Percentiles rank a stretch among this genome's conserved stretches.
phyloP scores from a whole-genome alignment of 2,888 invertebrate species.

The Lypha dubia region DNA sequence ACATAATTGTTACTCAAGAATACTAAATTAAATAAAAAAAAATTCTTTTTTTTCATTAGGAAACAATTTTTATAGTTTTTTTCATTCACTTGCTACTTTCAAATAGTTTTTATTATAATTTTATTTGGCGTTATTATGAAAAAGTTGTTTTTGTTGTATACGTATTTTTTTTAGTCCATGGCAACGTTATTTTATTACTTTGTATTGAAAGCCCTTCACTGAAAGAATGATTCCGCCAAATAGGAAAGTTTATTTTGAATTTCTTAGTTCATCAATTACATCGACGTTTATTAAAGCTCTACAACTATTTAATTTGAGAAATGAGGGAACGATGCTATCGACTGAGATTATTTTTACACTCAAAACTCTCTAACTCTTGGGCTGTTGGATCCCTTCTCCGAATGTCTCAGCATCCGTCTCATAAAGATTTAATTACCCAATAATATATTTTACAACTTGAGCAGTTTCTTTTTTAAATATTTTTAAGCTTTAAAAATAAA shows the following conservation, averaged over 20 bases:
- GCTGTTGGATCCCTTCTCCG: too few relatives aligned
- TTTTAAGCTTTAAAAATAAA: too few relatives aligned
- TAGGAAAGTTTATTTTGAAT: background rate
- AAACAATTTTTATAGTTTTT: background rate
- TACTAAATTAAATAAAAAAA: slow-evolving; percentile 23
- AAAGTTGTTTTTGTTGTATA: too few relatives aligned
- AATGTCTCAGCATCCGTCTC: too few relatives aligned
- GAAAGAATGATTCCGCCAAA: background rate
- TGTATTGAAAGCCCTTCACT: background rate
- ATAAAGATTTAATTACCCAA: too few relatives aligned
- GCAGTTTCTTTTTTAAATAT: too few relatives aligned
- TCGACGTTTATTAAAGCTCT: too few relatives aligned
- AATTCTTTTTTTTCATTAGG: background rate
- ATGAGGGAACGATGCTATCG: too few relatives aligned
- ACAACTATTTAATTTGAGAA: too few relatives aligned
- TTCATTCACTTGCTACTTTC: background rate
- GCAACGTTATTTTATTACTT: background rate
- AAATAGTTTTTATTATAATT: slow-evolving; percentile 5
- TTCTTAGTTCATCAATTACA: background rate
- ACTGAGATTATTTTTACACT: too few relatives aligned
- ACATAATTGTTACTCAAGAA: slow-evolving; percentile 23
- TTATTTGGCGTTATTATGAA: background rate
- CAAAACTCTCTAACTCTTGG: too few relatives aligned
- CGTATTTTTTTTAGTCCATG: background rate
- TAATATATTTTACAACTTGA: too few relatives aligned